Evolutionary conservation across 1,140 invertebrate species (phyloP), one percentile per base, ranked within the genome.

Genomic region (Streblospio benedicti): DNA sequence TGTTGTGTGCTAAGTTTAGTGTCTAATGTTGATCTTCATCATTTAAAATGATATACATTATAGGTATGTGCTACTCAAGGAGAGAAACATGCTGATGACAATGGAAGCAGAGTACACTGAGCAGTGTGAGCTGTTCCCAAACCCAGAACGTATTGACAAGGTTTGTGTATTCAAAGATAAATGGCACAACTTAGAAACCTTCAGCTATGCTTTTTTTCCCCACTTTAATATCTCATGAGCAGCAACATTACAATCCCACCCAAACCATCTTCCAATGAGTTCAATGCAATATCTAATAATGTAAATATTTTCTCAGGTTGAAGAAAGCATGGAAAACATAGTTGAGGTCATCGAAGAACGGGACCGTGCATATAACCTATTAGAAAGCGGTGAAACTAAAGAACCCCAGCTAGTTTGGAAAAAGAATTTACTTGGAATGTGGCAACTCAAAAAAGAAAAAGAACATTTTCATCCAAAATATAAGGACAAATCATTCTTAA

Each of bases 301-400:
- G 14, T 59, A 28, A 14, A 32, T 65, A 20, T 58, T 27, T 2
- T 32, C 25, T 3, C 51, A 53, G 51, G 83, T 86, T 1, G 83
- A 93, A 76, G 88, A 91, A 64, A 96, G 93, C 32, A 99, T 99
- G 96, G 82, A 86, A 64, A 96, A 98, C 78, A 77, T 99, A 47
- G 90, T 97, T 78, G 77, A 80, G 32, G 90, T 99, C 4, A 86
- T 99, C 0, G 81, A 87, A 64, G 96, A 99, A 81, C 81, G 96
- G 64, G 95, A 99, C 77, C 79, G 83, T 67, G 95, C 96, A 3
- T 95, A 90, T 77, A 86, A 89, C 76, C 65, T 87, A 57, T 77
- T 99, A 43, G 95, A 99, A 84, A 93, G 89, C 49, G 94, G 93
- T 0, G 64, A 63, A 23, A 63, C 57, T 2, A 51, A 51, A 18